Evolutionary conservation across 2,113 vertebrate genomes (phyloP).

Genomic region (Pollimyrus isidori): DNA sequence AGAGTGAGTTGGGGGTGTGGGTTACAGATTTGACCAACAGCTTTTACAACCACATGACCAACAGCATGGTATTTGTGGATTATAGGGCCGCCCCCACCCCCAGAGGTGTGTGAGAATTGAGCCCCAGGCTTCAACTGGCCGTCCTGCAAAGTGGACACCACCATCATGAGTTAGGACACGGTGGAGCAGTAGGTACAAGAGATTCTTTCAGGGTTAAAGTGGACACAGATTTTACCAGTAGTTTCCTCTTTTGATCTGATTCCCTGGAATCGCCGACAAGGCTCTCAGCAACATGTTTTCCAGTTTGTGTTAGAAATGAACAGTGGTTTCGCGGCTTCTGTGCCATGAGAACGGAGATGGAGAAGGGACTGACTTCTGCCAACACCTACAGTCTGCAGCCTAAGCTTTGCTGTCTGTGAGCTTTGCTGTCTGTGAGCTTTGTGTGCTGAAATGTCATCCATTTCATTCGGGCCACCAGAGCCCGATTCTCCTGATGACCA

Average conservation of each 20-base stretch:
- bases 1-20: background rate
- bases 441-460: background rate
- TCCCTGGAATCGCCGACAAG: background rate
- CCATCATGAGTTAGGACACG: background rate
- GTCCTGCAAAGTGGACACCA: background rate
- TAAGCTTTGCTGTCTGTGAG: background rate
- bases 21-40: background rate
- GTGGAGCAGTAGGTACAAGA: background rate
- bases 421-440: background rate
- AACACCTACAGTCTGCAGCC: background rate
- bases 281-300: background rate
- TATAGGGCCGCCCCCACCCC: background rate
- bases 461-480: background rate
- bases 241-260: background rate
- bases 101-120: background rate
- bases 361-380: background rate
- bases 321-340: background rate
- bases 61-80: background rate
- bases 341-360: background rate
- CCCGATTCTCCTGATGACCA: background rate
- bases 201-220: background rate
- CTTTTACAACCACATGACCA: constrained; percentile 9
- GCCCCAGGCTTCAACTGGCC: background rate
- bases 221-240: background rate
- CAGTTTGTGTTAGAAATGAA: background rate